Conservation (phyloP, 2,888 invertebrate species). For the Trachelus tabidus region DNA sequence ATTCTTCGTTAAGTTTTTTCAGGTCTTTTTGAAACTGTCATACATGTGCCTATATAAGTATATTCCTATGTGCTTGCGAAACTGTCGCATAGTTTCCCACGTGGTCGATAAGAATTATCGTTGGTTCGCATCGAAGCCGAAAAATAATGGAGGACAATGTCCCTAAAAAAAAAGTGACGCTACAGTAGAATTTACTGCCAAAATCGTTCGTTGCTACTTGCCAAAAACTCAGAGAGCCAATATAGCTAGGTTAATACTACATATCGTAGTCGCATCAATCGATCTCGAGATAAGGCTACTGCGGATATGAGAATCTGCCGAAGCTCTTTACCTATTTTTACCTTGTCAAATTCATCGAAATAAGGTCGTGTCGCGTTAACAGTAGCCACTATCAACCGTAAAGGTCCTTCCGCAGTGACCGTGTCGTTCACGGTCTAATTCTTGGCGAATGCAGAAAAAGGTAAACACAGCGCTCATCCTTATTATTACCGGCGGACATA, state of each 20-base stretch:
- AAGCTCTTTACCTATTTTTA: background rate
- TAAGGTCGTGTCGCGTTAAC: background rate
- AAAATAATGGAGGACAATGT: background rate
- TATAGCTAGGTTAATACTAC: background rate
- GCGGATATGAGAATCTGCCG: background rate
- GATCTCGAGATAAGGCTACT: background rate
- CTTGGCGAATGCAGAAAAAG: background rate
- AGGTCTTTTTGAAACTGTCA: background rate
- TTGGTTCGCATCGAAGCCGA: background rate
- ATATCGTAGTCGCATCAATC: background rate
- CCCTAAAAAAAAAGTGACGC: background rate
- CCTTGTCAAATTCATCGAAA: background rate
- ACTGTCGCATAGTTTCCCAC: background rate
- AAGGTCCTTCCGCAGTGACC: background rate
- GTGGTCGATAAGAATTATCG: background rate
- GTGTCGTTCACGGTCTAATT: background rate
- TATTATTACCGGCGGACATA: background rate
- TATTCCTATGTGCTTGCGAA: background rate
- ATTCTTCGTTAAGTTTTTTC: background rate
- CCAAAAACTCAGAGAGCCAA: background rate
- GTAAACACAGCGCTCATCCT: background rate
- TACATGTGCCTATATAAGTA: background rate
- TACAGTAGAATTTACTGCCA: background rate
- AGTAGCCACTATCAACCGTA: background rate
- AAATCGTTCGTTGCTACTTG: background rate